Conservation (phyloP, 2,113 vertebrate genomes). For the Pseudopipra pipra region DNA sequence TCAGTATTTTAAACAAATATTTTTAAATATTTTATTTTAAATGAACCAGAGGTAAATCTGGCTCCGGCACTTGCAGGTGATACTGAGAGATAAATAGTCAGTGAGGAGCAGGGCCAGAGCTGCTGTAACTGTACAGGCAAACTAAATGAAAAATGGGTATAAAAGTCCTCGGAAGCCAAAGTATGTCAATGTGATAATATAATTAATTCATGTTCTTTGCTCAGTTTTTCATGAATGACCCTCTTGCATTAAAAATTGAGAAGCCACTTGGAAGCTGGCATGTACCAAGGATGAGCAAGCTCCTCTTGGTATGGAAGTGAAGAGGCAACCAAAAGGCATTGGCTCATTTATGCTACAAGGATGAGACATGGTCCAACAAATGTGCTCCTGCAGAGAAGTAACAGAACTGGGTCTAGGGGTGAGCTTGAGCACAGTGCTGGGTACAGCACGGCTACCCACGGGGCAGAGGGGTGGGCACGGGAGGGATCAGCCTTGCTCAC, state of each 20-base stretch:
- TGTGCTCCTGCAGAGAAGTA: background rate
- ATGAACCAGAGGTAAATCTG: background rate
- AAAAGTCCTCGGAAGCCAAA: background rate
- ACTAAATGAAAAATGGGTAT: background rate
- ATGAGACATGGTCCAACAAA: background rate
- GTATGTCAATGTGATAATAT: background rate
- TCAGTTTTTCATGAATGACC: background rate
- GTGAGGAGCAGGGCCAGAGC: background rate
- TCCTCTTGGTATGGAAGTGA: background rate
- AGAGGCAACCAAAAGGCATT: background rate
- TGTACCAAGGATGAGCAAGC: background rate
- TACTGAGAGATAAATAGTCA: background rate
- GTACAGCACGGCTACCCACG: rapidly evolving
- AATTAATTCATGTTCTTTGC: slow-evolving; percentile 27
- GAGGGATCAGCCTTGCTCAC: background rate
- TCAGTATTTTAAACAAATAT: slow-evolving; percentile 44
- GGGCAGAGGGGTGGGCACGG: background rate
- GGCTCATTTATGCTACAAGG: background rate
- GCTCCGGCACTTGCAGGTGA: background rate
- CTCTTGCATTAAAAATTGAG: background rate
- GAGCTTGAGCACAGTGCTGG: rapidly evolving
- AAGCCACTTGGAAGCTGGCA: background rate
- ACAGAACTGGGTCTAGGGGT: rapidly evolving
- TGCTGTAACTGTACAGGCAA: background rate
- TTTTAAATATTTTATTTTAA: slow-evolving; percentile 45